Percentiles rank a stretch among this genome's conserved stretches.
These are phyloP conservation scores for Ceyx cyanopectus DNA, from an alignment of 2,113 vertebrate genomes.

Conservation along the genomic window DNA sequence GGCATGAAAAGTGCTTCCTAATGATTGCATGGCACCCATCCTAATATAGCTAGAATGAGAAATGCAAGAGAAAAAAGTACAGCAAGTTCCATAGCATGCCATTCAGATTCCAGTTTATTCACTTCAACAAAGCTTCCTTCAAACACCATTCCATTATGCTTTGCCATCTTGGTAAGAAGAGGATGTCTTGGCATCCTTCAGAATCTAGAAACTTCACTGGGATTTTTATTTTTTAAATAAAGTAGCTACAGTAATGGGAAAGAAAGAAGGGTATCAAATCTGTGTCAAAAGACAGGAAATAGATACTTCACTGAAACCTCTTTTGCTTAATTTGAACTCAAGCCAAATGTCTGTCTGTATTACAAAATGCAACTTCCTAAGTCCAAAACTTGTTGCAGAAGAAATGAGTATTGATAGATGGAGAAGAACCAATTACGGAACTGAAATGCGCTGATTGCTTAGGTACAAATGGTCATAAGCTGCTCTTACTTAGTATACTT, in stretches of 20 bases:
- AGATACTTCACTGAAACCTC: not conserved
- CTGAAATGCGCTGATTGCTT: not conserved
- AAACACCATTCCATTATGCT: not conserved
- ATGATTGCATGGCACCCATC: not conserved
- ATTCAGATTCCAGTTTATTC: not conserved
- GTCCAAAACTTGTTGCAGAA: not conserved
- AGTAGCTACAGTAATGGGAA: not conserved
- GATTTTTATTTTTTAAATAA: not conserved
- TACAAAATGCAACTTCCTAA: not conserved
- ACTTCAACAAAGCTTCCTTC: not conserved
- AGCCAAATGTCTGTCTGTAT: not conserved
- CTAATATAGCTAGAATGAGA: not conserved
- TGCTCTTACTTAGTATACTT: not conserved
- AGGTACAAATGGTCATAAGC: not conserved
- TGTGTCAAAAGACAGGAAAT: not conserved
- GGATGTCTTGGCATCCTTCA: not conserved
- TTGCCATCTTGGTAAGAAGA: not conserved
- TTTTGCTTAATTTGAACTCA: not conserved
- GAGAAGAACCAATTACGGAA: not conserved
- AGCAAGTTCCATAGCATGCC: not conserved
- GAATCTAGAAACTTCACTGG: not conserved
- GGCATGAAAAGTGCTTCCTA: conserved; percentile 5
- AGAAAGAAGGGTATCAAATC: not conserved
- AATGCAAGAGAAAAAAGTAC: not conserved
- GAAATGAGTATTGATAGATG: not conserved